Conservation (phyloP, 2,797 vertebrate species). For the Notoglanidium macrostoma region DNA sequence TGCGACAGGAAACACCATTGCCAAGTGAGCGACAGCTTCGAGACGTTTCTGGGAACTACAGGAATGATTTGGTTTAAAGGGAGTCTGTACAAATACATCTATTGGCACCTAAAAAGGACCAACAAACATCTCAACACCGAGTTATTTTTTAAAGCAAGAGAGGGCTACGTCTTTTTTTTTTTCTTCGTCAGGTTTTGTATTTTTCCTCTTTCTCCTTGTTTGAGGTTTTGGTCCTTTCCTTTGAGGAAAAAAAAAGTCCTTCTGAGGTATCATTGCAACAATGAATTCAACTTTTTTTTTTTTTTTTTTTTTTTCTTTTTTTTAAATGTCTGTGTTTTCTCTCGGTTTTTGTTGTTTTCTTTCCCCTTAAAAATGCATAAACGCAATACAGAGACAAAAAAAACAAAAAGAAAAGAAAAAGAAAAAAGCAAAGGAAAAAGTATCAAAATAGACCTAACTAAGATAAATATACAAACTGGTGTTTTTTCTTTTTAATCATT, state of each 20-base stretch:
- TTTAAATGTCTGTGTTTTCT: constrained; percentile 26
- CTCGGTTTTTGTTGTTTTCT: constrained; percentile 66
- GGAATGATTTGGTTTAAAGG: constrained; percentile 74
- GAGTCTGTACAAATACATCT: constrained; percentile 72
- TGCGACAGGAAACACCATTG: constrained; percentile 46
- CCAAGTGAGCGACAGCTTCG: constrained; percentile 73
- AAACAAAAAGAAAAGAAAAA: constrained; percentile 48
- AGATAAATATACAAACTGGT: constrained; percentile 90
- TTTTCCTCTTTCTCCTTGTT: constrained; percentile 70
- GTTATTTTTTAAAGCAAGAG: constrained; percentile 72
- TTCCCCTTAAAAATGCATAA: constrained; percentile 87
- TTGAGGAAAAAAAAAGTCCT: constrained; percentile 74
- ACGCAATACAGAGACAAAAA: constrained; percentile 83
- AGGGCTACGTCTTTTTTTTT: constrained; percentile 77
- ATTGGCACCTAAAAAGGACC: constrained; percentile 76
- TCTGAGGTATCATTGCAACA: constrained; percentile 84
- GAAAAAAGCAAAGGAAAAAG: constrained; percentile 61
- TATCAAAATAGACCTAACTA: constrained; percentile 90
- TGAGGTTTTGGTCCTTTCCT: constrained; percentile 85
- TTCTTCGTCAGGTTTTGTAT: constrained; percentile 65
- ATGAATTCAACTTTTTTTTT: constrained; percentile 76
- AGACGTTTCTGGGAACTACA: constrained; percentile 71
- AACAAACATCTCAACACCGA: constrained; percentile 69
- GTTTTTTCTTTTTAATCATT: constrained; percentile 21
- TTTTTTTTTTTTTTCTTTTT: constrained; percentile 73